Conservation (phyloP, 2,888 invertebrate species). For the Vannuccia rotundouncinata region DNA sequence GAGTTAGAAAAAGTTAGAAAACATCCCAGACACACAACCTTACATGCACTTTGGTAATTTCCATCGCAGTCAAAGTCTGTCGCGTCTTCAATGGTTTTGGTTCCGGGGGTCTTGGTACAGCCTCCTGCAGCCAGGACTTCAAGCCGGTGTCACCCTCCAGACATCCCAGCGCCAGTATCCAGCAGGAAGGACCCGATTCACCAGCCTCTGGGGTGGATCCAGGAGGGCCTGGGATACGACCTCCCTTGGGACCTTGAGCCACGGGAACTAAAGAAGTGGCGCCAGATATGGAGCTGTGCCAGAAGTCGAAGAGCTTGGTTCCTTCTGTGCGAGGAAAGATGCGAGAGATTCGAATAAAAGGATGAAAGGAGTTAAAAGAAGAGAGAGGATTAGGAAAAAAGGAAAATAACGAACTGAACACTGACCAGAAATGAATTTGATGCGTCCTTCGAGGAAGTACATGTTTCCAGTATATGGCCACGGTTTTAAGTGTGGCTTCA, state of each 20-base stretch:
- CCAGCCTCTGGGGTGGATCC: not conserved
- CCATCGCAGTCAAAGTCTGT: not conserved
- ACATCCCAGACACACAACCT: not conserved
- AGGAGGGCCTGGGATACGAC: not conserved
- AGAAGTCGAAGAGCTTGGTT: not conserved
- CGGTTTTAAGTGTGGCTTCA: slow-evolving; percentile 42
- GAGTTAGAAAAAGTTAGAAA: too few relatives aligned
- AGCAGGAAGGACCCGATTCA: not conserved
- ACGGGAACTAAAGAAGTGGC: not conserved
- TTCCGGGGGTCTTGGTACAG: not conserved
- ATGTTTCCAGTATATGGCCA: slow-evolving; percentile 47
- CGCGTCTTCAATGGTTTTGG: not conserved
- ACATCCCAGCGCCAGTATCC: not conserved
- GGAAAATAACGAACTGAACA: too few relatives aligned
- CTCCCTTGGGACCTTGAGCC: not conserved
- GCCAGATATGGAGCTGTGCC: not conserved
- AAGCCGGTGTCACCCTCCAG: not conserved
- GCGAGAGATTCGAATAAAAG: not conserved
- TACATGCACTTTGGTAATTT: not conserved
- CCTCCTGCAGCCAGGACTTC: not conserved
- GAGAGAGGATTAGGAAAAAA: too few relatives aligned
- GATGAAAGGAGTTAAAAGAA: not conserved
- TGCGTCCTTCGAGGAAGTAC: slow-evolving; percentile 46
- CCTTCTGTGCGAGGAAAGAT: too few relatives aligned
- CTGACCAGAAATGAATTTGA: slow-evolving; percentile 42